Conservation (phyloP, 2,113 vertebrate species). For the Zosterops hypoxanthus region DNA sequence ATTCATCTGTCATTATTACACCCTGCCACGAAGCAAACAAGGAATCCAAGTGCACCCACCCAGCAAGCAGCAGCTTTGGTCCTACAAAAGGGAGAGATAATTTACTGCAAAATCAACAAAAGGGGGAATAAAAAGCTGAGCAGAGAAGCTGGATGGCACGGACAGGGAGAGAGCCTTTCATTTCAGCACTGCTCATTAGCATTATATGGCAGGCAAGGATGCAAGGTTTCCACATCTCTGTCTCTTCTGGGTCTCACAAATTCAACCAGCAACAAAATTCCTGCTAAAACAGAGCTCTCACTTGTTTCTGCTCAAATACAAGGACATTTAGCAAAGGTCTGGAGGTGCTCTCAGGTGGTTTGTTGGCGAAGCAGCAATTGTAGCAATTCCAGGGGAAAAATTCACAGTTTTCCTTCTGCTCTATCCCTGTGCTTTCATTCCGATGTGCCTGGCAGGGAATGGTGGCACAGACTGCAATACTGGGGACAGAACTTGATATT, state of each 20-base stretch:
- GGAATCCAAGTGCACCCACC: slow-evolving; percentile 59
- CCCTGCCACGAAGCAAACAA: slow-evolving; percentile 59
- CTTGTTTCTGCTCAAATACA: neutral
- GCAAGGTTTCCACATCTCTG: neutral
- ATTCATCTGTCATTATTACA: slow-evolving; percentile 71
- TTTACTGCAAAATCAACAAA: slow-evolving; percentile 64
- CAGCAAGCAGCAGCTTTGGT: slow-evolving; percentile 59
- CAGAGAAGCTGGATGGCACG: slow-evolving; percentile 27
- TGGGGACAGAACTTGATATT: neutral
- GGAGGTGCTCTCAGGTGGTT: neutral
- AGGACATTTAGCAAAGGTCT: neutral
- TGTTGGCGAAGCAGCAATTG: neutral
- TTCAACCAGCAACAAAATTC: neutral
- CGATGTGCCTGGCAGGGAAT: neutral
- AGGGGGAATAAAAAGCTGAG: slow-evolving; percentile 18
- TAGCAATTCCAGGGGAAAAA: neutral
- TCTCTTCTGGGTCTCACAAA: neutral
- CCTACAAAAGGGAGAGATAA: slow-evolving; percentile 64
- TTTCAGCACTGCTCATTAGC: slow-evolving; percentile 33
- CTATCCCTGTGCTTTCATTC: neutral
- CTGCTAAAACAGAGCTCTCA: neutral
- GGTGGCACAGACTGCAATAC: neutral
- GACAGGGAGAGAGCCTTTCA: slow-evolving; percentile 31
- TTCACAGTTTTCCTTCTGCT: neutral
- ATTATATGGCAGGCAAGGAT: neutral